Evolutionary conservation across 1,140 invertebrate species (phyloP).

Genomic region (Liolophura sinensis): DNA sequence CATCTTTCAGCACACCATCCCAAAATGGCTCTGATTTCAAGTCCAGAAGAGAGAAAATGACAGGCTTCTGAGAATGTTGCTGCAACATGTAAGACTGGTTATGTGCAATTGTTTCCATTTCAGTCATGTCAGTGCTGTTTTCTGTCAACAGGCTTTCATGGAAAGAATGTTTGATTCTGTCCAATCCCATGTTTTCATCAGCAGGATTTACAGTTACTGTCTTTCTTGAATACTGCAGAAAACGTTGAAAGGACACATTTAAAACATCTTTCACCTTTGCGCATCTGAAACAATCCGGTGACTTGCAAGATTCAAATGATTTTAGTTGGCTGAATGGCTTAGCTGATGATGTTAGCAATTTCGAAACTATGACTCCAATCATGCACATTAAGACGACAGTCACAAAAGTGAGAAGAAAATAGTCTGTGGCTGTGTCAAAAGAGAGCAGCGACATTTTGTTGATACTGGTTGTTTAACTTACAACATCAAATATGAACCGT

Average conservation of each 20-base stretch:
- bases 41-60: slow-evolving; percentile 22
- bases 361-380: neutral
- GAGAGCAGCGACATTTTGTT: neutral
- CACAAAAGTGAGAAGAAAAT: neutral
- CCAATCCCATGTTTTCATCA: neutral
- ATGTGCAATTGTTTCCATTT: neutral
- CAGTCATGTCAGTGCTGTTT: neutral
- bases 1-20: slow-evolving; percentile 14
- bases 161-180: neutral
- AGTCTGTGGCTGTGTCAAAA: neutral
- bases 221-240: slow-evolving; percentile 6
- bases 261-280: slow-evolving; percentile 22
- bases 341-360: neutral
- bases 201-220: neutral
- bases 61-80: slow-evolving; percentile 14
- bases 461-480: neutral
- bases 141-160: neutral
- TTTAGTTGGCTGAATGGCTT: neutral
- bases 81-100: too few relatives aligned
- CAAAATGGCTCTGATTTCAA: slow-evolving; percentile 15
- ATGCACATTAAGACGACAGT: neutral
- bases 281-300: slow-evolving; percentile 38
- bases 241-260: slow-evolving; percentile 11
- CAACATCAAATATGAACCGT: neutral
- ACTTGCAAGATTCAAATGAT: slow-evolving; percentile 20